Evolutionary conservation across 2,888 invertebrate species (phyloP).

Genomic region (Sarcophaga caerulescens): DNA sequence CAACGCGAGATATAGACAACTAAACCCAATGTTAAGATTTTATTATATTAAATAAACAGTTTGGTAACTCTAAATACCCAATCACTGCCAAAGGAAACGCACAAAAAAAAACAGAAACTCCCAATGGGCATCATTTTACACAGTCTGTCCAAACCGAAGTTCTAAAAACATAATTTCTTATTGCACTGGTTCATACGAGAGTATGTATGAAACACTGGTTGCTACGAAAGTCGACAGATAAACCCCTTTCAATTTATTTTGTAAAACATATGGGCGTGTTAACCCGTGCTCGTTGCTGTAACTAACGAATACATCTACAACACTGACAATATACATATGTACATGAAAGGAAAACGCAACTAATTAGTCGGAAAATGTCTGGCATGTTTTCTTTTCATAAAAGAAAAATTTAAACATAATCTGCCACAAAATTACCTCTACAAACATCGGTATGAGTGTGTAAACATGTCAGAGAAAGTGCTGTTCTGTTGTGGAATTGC

Average conservation of each 20-base stretch:
- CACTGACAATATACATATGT: background rate
- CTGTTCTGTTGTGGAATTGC: background rate
- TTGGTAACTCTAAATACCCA: too few species aligned
- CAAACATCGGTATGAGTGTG: constrained; percentile 19
- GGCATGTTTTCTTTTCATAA: background rate
- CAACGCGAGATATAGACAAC: too few species aligned
- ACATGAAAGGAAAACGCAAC: constrained; percentile 12
- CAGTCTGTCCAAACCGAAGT: constrained; percentile 36
- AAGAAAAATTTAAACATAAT: constrained; percentile 5
- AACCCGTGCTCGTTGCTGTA: constrained; percentile 56
- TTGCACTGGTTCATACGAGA: background rate
- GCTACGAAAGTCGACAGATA: constrained; percentile 16
- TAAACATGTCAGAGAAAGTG: background rate
- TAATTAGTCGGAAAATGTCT: constrained; percentile 50
- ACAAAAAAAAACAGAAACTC: background rate
- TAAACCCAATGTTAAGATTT: too few species aligned
- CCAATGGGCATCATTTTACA: constrained; percentile 50
- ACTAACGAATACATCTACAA: constrained; percentile 29
- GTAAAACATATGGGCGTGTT: constrained; percentile 55
- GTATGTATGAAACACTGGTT: constrained; percentile 7
- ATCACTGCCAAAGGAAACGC: too few species aligned
- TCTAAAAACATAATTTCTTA: constrained; percentile 39
- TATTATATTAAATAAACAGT: too few species aligned
- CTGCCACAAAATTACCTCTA: constrained; percentile 39
- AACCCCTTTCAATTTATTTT: constrained; percentile 39